A percentile compares a stretch with the other conserved stretches of the same genome.
These are phyloP conservation scores for Propsilocerus akamusi DNA, from an alignment of 1,140 invertebrate genomes.

Conservation along the genomic window DNA sequence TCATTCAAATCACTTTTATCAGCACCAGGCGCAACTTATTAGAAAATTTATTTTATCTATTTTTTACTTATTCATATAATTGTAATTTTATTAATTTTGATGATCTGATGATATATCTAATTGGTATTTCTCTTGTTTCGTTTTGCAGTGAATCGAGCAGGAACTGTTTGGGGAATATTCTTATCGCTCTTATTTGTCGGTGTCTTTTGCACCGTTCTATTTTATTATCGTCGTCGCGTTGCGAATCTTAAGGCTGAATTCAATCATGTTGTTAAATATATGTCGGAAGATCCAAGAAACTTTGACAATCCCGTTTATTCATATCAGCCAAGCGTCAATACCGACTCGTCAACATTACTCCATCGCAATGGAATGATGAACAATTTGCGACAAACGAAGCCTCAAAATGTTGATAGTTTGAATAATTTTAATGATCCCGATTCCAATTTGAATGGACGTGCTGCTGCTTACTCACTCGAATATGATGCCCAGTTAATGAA, in stretches of 20 bases:
- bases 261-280: conserved; percentile 67
- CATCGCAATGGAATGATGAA: conserved; percentile 30
- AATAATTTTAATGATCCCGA: conserved; percentile 7
- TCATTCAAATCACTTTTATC: too few relatives aligned
- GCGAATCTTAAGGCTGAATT: conserved; percentile 68
- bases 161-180: conserved; percentile 42
- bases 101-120: background rate
- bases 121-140: background rate
- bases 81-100: too few relatives aligned
- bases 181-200: conserved; percentile 44
- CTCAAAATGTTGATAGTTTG: conserved; percentile 32
- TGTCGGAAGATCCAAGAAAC: conserved; percentile 74
- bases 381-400: conserved; percentile 40
- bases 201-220: conserved; percentile 37
- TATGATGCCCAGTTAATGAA: conserved; percentile 34
- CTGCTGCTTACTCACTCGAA: conserved; percentile 23
- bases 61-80: too few relatives aligned
- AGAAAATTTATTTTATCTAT: too few relatives aligned
- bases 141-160: conserved; percentile 26
- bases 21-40: too few relatives aligned
- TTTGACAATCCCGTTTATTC: conserved; percentile 88
- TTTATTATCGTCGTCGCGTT: conserved; percentile 62
- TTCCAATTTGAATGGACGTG: conserved; percentile 19
- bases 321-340: conserved; percentile 37
- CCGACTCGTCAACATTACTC: conserved; percentile 36